Evolutionary conservation across 1,140 invertebrate species (phyloP).

Genomic region (Halyomorpha halys): DNA sequence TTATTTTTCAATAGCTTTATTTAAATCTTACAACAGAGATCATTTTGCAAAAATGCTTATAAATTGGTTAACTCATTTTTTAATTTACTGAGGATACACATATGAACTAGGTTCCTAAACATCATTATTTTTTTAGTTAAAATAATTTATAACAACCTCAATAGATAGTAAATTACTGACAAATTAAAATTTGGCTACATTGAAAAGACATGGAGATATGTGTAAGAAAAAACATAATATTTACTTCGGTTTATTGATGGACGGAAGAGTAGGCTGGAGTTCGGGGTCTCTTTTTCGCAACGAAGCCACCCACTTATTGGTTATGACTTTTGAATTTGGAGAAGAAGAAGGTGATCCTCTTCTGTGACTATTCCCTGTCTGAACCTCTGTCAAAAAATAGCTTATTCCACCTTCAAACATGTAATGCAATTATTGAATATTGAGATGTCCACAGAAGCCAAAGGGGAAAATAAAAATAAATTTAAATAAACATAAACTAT

Average conservation of each 20-base stretch:
- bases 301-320: slow-evolving; percentile 48
- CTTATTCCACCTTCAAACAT: slow-evolving; percentile 19
- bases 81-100: too few species aligned
- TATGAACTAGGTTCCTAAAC: too few species aligned
- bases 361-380: background rate
- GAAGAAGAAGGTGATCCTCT: slow-evolving; percentile 5
- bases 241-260: slow-evolving; percentile 39
- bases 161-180: too few species aligned
- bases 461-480: background rate
- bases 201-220: too few species aligned
- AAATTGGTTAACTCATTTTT: too few species aligned
- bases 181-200: too few species aligned
- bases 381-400: slow-evolving; percentile 19
- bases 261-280: slow-evolving; percentile 51
- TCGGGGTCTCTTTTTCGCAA: slow-evolving; percentile 51
- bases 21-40: too few species aligned
- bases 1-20: too few species aligned
- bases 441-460: too few species aligned
- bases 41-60: too few species aligned
- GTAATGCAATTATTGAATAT: background rate
- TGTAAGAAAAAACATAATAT: background rate
- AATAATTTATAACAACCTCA: too few species aligned
- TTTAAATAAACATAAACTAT: background rate
- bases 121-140: too few species aligned
- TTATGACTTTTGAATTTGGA: slow-evolving; percentile 34